A percentile compares a stretch with the other conserved stretches of the same genome.
These are phyloP conservation scores for Dendrocincla tyrannina DNA, from an alignment of 2,797 vertebrate species.

Conservation along the genomic window DNA sequence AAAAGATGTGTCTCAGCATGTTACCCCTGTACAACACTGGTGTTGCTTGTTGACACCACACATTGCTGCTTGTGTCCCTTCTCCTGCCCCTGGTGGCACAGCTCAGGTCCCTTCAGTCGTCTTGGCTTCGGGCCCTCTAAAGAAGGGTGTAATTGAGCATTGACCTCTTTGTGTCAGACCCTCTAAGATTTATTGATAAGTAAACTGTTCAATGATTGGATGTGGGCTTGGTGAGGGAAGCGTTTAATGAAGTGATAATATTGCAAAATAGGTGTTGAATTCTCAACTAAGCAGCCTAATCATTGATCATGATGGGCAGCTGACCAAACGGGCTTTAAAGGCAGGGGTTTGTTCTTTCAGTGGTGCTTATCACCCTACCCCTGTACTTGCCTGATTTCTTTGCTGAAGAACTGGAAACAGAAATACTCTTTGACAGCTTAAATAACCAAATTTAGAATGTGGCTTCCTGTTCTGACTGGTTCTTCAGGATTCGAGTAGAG, in stretches of 20 bases:
- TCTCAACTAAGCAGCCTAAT: constrained; percentile 13
- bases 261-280: constrained; percentile 61
- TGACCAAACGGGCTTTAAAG: constrained; percentile 30
- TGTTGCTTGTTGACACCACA: background rate
- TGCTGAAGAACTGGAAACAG: constrained; percentile 54
- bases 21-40: background rate
- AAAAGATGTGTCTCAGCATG: rapidly evolving
- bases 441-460: constrained; percentile 59
- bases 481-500: constrained; percentile 49
- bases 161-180: background rate
- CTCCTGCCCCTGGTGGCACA: background rate
- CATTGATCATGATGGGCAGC: constrained; percentile 49
- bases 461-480: constrained; percentile 67
- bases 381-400: constrained; percentile 28
- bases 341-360: constrained; percentile 33
- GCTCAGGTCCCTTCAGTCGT: background rate
- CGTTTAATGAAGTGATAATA: constrained; percentile 56
- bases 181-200: constrained; percentile 17
- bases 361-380: constrained; percentile 26
- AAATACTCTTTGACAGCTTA: constrained; percentile 63
- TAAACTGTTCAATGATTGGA: background rate
- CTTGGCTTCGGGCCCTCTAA: background rate
- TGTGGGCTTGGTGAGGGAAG: background rate
- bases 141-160: constrained; percentile 17
- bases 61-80: background rate